Evolutionary conservation across 2,888 invertebrate species (phyloP).

Genomic region (Ormia ochracea): DNA sequence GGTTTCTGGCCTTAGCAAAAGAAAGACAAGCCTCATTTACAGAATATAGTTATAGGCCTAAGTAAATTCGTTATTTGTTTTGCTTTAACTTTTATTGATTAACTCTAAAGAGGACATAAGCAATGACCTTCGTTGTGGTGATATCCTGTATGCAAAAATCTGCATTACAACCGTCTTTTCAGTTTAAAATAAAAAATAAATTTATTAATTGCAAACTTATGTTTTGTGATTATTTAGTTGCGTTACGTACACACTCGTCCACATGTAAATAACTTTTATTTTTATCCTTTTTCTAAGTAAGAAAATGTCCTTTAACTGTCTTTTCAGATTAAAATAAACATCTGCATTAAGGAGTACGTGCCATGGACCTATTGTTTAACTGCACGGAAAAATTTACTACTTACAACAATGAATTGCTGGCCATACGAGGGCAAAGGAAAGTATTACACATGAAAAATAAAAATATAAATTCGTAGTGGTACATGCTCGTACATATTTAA

Average conservation of each 20-base stretch:
- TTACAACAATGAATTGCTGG: conserved; percentile 68
- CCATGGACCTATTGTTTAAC: conserved; percentile 73
- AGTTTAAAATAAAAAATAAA: no score
- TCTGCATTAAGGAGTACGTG: conserved; percentile 67
- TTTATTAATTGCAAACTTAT: not conserved
- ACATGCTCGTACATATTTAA: conserved; percentile 33
- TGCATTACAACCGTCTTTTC: no score
- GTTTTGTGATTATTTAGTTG: not conserved
- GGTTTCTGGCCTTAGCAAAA: no score
- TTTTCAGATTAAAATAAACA: conserved; percentile 64
- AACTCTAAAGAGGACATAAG: no score
- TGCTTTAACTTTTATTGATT: no score
- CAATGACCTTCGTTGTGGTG: no score
- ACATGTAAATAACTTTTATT: not conserved
- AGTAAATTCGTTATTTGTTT: no score
- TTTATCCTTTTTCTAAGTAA: not conserved
- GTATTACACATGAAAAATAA: conserved; percentile 62
- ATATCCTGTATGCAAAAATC: no score
- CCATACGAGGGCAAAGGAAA: conserved; percentile 60
- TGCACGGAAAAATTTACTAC: conserved; percentile 71
- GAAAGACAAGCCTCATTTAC: no score
- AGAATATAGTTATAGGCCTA: no score
- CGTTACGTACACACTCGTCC: not conserved
- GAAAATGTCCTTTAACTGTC: conserved; percentile 65
- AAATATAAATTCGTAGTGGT: conserved; percentile 48